phyloP scores from a whole-genome alignment of 2,888 invertebrate genomes.

The Ormyrus pomaceus region DNA sequence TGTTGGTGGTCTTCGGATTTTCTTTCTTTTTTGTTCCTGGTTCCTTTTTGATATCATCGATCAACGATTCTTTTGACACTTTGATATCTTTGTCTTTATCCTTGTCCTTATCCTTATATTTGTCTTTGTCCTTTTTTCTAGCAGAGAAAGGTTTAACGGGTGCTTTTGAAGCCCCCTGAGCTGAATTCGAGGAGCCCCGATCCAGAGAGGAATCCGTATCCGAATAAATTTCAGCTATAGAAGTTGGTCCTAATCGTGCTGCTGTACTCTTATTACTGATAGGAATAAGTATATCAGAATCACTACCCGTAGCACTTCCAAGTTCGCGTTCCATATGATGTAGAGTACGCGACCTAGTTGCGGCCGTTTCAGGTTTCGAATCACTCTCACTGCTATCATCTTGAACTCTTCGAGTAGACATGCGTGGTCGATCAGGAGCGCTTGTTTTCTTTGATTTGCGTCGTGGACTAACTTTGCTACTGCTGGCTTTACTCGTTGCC shows the following conservation, averaged over 20 bases:
- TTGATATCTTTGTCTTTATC: slow-evolving; percentile 76
- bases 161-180: slow-evolving; percentile 86
- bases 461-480: slow-evolving; percentile 60
- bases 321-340: slow-evolving; percentile 87
- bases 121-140: slow-evolving; percentile 72
- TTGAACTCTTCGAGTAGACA: slow-evolving; percentile 69
- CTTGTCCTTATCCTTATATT: slow-evolving; percentile 74
- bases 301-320: slow-evolving; percentile 83
- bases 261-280: slow-evolving; percentile 75
- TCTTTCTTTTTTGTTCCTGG: slow-evolving; percentile 75
- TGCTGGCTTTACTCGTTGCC: slow-evolving; percentile 65
- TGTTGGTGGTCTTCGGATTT: slow-evolving; percentile 70
- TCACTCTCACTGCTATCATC: slow-evolving; percentile 73
- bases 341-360: slow-evolving; percentile 78
- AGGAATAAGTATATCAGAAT: slow-evolving; percentile 88
- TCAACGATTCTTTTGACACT: slow-evolving; percentile 62
- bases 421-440: slow-evolving; percentile 75
- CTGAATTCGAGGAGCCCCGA: slow-evolving; percentile 80
- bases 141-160: slow-evolving; percentile 65
- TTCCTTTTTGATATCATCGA: slow-evolving; percentile 42
- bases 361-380: slow-evolving; percentile 59
- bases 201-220: slow-evolving; percentile 85
- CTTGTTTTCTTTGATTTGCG: slow-evolving; percentile 69
- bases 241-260: slow-evolving; percentile 72
- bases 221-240: slow-evolving; percentile 88